Conservation (phyloP, 1,140 invertebrate genomes). For the Octopus bimaculoides region DNA sequence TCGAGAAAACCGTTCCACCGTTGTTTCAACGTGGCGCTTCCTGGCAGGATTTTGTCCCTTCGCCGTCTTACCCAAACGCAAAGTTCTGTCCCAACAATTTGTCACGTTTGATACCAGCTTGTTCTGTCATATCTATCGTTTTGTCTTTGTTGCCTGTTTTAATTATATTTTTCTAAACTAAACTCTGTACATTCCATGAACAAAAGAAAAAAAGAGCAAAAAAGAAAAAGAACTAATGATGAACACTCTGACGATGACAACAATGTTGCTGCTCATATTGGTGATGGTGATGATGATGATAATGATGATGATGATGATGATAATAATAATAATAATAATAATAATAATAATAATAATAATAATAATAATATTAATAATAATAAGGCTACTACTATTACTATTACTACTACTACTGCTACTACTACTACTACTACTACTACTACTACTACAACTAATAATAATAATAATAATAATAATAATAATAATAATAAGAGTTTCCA, state of each 20-base stretch:
- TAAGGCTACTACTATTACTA: no score
- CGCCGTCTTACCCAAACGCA: neutral
- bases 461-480: no score
- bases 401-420: no score
- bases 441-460: no score
- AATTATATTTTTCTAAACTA: neutral
- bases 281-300: no score
- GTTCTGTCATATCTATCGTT: neutral
- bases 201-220: neutral
- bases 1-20: neutral
- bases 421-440: no score
- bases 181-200: neutral
- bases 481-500: no score
- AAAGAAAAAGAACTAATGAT: neutral
- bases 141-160: neutral
- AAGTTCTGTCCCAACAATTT: neutral
- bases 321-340: no score
- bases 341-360: no score
- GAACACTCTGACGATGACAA: neutral
- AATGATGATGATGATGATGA: no score
- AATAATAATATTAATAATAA: no score
- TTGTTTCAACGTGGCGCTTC: neutral
- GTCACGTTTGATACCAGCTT: neutral
- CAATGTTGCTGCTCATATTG: no score
- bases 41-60: neutral